A percentile compares a stretch with the other conserved stretches of the same genome.
Evolutionary conservation across 2,797 vertebrate genomes (phyloP).

Genomic region (Cossypha heuglini): DNA sequence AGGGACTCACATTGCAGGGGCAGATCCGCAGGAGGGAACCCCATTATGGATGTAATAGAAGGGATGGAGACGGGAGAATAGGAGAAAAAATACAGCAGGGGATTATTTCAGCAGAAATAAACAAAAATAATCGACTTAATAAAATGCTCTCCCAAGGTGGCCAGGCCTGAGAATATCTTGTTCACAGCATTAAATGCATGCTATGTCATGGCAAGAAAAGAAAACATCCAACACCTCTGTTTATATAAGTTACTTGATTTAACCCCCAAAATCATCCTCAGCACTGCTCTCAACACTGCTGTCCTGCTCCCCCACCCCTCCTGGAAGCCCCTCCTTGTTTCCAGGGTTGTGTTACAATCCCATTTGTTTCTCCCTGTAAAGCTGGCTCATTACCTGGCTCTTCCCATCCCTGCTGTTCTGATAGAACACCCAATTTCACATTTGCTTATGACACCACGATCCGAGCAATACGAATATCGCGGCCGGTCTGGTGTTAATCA

Average conservation of each 20-base stretch:
- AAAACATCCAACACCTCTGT: background rate
- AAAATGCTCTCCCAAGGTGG: background rate
- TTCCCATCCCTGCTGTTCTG: constrained; percentile 47
- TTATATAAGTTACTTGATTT: background rate
- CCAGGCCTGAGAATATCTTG: background rate
- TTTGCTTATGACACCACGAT: constrained; percentile 29
- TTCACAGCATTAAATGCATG: background rate
- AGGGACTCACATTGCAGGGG: background rate
- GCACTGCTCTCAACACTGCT: accelerated
- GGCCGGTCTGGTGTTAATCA: constrained; percentile 29
- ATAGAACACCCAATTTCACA: constrained; percentile 9
- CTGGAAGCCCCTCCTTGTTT: constrained; percentile 37
- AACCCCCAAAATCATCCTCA: background rate
- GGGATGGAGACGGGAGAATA: background rate
- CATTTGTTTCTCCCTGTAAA: constrained; percentile 53
- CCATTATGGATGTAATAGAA: background rate
- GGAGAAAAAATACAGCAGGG: background rate
- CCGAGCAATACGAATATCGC: background rate
- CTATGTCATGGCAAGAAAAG: background rate
- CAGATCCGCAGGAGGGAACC: background rate
- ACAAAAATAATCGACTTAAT: background rate
- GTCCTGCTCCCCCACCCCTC: background rate
- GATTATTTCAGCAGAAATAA: background rate
- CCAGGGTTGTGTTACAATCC: constrained; percentile 28
- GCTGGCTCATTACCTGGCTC: constrained; percentile 7